Evolutionary conservation across 2,888 invertebrate genomes (phyloP), one percentile per base, ranked within the genome.

Genomic region (Salticus scenicus): DNA sequence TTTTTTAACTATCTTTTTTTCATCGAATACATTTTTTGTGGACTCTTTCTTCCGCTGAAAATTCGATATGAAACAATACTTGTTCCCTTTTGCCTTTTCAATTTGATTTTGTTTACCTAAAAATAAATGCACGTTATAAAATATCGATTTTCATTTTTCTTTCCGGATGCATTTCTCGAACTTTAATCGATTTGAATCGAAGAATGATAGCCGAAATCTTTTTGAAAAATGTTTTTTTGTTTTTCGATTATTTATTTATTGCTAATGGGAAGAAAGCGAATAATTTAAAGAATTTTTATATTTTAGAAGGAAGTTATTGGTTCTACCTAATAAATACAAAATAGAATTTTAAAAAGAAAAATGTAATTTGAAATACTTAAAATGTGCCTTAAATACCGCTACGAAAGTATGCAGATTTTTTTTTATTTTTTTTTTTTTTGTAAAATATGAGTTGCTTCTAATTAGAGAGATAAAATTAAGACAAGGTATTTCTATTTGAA

Each of bases 91-190:
- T 67, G 63, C 72, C 66, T 75, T 64, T 72, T 67, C 72, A 37
- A 73, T 77, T 77, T 57, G 51, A 83, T 83, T 71, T 76, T 77
- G 76, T 77, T 77, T 77, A 76, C 72, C 66, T 17, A 24, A 41
- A 77, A 77, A 77, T 77, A 83, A 77, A 77, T 72, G 72, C 73
- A 20, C 77, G 75, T 83, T 83, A 83, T 72, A 72, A 83, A 83
- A 83, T 71, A 77, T 83, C 73, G 83, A 83, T 83, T 77, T 77
- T 73, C 73, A 72, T 83, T 83, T 70, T 76, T 20, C 41, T 76
- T 47, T 71, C 47, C 27, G 75, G 82, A 72, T 83, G 71, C 41
- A 76, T 83, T 67, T 75, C 81, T 51, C 27, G 37, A 37, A 69
- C 66, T 37, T 74, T 37, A 24, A 57, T 28, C 41, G 75, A 64